Base-by-base conservation (phyloP, 2,113 vertebrate species). In the Actenoides lindsayi region DNA sequence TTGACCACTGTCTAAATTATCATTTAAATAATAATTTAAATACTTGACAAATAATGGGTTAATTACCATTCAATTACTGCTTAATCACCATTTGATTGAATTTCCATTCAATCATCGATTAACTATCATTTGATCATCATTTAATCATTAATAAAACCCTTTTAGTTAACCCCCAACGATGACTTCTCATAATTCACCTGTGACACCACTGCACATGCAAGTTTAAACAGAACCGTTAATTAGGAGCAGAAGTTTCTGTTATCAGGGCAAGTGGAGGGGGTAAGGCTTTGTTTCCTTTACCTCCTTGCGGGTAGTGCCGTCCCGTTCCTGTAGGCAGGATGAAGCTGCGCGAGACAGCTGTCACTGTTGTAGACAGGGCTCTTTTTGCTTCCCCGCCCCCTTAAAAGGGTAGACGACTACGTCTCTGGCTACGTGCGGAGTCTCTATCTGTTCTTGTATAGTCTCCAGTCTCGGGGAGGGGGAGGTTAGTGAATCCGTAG, bases 291-390 rank as follows among this genome's bases (percentile, higher is more conserved):
- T 76, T 90, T 70, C 10, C 7, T 65, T 18, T 86, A 28, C 56
- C 7, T 64, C 14, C 11, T 79, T 42, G 39, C 3, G 1, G 2
- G 1, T 74, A 67, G 64, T 4, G 17, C 28, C 2, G 5, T 80
- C 37, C 25, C 11, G 9, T 51, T 85, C 35, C 20, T 39, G 63
- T 59, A 21, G 30, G 31, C 3, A 44, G 75, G 62, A 37, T 65
- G 63, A 90, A 68, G 69, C 33, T 42, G 2, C 15, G 6, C 2
- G 35, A 80, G 81, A 33, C 8, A 69, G 44, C 60, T 65, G 35
- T 73, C 23, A 39, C 39, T 28, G 41, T 28, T 79, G 33, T 71
- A 9, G 53, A 42, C 13, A 11, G 13, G 8, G 35, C 21, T 63
- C 28, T 37, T 70, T 64, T 24, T 9, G 31, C 46, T 80, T 71